A percentile compares a stretch with the other conserved stretches of the same genome.
These are phyloP conservation scores for Nothobranchius kuhntae DNA, from an alignment of 2,113 vertebrate genomes.

Conservation along the genomic window DNA sequence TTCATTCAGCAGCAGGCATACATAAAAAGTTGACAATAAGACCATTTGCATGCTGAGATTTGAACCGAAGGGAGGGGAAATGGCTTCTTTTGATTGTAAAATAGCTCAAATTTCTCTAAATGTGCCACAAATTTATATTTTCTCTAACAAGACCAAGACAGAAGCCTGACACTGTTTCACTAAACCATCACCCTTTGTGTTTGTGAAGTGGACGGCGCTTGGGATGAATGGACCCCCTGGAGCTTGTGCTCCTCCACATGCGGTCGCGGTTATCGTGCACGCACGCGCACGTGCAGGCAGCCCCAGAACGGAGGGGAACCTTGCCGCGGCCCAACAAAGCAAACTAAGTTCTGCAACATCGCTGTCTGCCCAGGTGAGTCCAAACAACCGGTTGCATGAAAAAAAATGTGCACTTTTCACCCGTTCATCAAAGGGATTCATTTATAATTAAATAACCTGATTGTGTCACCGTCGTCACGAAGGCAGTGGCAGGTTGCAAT, in stretches of 20 bases:
- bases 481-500: slow-evolving; percentile 37
- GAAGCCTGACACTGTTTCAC: neutral
- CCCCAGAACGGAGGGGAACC: slow-evolving; percentile 92
- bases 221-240: slow-evolving; percentile 99
- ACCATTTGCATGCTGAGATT: slow-evolving; percentile 19
- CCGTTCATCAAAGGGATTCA: slow-evolving; percentile 33
- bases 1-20: slow-evolving; percentile 11
- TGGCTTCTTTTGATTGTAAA: slow-evolving; percentile 1
- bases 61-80: neutral
- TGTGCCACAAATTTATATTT: neutral
- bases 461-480: slow-evolving; percentile 19
- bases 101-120: neutral
- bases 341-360: slow-evolving; percentile 99
- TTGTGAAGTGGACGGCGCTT: slow-evolving; percentile 88
- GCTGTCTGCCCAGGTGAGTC: slow-evolving; percentile 94
- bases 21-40: slow-evolving; percentile 9
- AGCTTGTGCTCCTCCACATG: slow-evolving; percentile 97
- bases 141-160: neutral
- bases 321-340: slow-evolving; percentile 87
- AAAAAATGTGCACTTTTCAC: slow-evolving; percentile 9
- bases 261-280: slow-evolving; percentile 91
- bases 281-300: slow-evolving; percentile 89
- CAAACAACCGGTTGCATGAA: neutral
- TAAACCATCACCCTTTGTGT: slow-evolving; percentile 19
- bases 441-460: slow-evolving; percentile 36